Base-by-base conservation (phyloP, 2,113 vertebrate genomes). In the Nestor notabilis region DNA sequence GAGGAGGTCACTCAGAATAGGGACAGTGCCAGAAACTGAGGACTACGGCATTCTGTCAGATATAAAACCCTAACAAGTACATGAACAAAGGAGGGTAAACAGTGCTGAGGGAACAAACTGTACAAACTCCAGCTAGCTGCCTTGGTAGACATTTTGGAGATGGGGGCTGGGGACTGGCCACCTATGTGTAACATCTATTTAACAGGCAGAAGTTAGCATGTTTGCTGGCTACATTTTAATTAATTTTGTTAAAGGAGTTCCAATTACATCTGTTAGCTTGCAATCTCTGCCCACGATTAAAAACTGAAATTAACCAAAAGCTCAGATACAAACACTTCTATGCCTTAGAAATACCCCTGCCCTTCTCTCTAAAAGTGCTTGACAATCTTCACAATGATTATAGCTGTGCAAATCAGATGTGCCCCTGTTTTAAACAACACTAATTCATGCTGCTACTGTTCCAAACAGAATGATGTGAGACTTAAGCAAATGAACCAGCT, bases 11-110 rank as follows among this genome's bases (percentile, higher is more conserved):
- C 53, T 90, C 46, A 55, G 71, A 96, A 72, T 1, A 96, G 71
- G 50, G 82, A 80, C 37, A 76, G 47, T 72, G 87, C 87, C 83
- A 96, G 87, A 95, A 92, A 89, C 52, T 24, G 69, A 93, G 93
- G 69, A 82, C 83, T 93, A 87, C 92, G 63, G 63, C 87, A 90
- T 77, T 80, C 87, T 94, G 78, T 87, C 90, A 94, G 70, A 88
- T 72, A 71, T 24, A 95, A 96, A 96, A 87, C 75, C 58, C 52
- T 94, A 96, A 88, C 71, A 95, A 96, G 85, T 56, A 88, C 95
- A 94, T 10, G 82, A 96, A 96, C 93, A 97, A 97, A 91, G 37
- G 49, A 92, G 82, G 53, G 49, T 74, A 96, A 96, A 92, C 72
- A 96, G 63, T 1, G 4, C 47, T 7, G 25, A 93, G 61, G 44